phyloP scores from a whole-genome alignment of 92 coral and sea anemone genomes.

The Montipora capitata region DNA sequence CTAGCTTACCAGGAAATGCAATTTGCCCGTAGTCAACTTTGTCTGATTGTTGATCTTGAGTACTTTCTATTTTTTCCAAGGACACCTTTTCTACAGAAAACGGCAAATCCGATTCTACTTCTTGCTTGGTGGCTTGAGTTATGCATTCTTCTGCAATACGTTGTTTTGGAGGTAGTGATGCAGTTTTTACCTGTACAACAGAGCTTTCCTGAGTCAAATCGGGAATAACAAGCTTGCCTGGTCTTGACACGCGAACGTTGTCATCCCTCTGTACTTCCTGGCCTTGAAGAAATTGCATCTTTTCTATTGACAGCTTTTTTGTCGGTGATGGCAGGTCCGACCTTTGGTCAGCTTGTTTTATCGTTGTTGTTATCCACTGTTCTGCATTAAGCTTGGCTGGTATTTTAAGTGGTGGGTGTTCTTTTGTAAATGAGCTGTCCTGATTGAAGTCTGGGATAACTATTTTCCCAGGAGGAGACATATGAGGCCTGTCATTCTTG shows the following conservation, averaged over 20 bases:
- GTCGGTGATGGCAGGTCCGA: not conserved
- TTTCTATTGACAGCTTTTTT: conserved; percentile 8
- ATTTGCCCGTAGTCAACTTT: no score
- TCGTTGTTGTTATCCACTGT: conserved; percentile 2
- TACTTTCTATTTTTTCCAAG: not conserved
- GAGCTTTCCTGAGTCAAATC: conserved; percentile 4
- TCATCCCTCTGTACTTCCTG: not conserved
- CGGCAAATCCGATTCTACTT: not conserved
- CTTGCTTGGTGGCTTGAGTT: not conserved
- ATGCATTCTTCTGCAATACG: not conserved
- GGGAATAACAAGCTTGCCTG: conserved; percentile 9
- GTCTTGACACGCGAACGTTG: not conserved
- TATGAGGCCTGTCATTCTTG: not conserved
- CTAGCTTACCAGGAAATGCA: no score
- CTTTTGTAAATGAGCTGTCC: not conserved
- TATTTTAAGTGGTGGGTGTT: not conserved
- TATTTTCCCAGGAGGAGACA: not conserved
- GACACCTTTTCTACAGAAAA: not conserved
- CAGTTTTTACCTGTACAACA: not conserved
- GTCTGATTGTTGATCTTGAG: not conserved
- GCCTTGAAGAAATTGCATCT: conserved; percentile 3
- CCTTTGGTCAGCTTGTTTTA: not conserved
- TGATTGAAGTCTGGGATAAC: conserved; percentile 12
- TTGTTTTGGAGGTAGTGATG: not conserved
- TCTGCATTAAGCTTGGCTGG: not conserved